Base-by-base conservation (phyloP, 1,140 invertebrate species). In the Aricia agestis region DNA sequence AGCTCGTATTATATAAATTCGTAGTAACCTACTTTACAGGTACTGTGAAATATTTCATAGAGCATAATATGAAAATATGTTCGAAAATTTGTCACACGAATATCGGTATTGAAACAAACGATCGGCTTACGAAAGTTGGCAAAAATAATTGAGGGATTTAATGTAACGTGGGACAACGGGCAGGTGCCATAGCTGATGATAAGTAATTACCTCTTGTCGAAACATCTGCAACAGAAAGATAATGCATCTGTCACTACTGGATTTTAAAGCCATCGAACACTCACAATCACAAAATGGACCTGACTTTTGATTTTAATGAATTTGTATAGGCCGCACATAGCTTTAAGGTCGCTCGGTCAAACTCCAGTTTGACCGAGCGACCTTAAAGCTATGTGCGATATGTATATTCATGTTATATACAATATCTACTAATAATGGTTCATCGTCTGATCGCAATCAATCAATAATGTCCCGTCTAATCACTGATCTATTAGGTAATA, bases 1-100 rank as follows among this genome's bases (percentile, higher is more conserved):
- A n/a, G n/a, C n/a, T n/a, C n/a, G n/a, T n/a, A n/a, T 15, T 15
- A 68, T 68, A 6, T 4, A 52, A 52, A 52, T 13, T 15, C 0
- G 13, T 52, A 13, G 45, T 52, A 52, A 52, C 45, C 45, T 52
- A 52, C 45, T 52, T 52, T 13, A 52, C 13, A 15, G 13, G 13
- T 15, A 52, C 45, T 13, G 45, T 9, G 45, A 13, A 52, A 52
- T 52, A 52, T 52, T 52, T 52, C 45, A 52, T 52, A 13, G 45
- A 52, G 45, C 36, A 36, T 52, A 52, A 52, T 52, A 15, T 52
- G 45, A 52, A 52, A 52, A 52, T 52, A 52, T 52, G 45, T 10
- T 52, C 45, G 45, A 52, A 52, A 52, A 52, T 52, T 52, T 52
- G 45, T 52, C 45, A 52, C 45, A 52, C 45, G 45, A 52, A 52